Evolutionary conservation across 2,888 invertebrate species (phyloP).

Genomic region (Kryphioiulus occultus): DNA sequence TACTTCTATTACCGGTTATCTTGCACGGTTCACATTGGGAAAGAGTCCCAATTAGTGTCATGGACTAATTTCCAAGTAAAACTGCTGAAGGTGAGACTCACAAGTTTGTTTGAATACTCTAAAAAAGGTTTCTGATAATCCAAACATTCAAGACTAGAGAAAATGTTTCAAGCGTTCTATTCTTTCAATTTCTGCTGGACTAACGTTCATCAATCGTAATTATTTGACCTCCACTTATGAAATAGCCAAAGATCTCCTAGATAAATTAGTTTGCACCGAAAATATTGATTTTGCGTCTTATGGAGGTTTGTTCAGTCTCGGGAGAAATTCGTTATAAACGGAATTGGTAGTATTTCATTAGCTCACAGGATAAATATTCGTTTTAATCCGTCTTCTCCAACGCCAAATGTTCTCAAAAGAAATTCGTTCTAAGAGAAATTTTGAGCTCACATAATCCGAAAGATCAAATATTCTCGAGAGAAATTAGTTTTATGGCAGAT

Average conservation of each 20-base stretch:
- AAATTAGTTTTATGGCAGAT: not conserved
- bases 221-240: no score
- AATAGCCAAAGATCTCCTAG: no score
- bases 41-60: no score
- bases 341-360: not conserved
- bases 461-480: not conserved
- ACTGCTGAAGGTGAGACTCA: no score
- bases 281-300: no score
- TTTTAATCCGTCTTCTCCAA: not conserved
- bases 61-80: no score
- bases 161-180: not conserved
- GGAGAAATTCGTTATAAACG: conserved; percentile 9
- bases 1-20: no score
- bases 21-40: no score
- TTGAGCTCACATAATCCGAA: not conserved
- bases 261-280: no score
- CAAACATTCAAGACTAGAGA: not conserved
- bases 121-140: not conserved
- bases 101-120: no score
- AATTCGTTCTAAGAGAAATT: not conserved
- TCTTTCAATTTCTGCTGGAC: not conserved
- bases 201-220: no score
- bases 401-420: not conserved
- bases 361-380: not conserved
- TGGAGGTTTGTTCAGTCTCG: no score